A percentile compares a stretch with the other conserved stretches of the same genome.
These are phyloP conservation scores for Mormyrus proboscirostris DNA, from an alignment of 2,797 vertebrate species.

Conservation along the genomic window DNA sequence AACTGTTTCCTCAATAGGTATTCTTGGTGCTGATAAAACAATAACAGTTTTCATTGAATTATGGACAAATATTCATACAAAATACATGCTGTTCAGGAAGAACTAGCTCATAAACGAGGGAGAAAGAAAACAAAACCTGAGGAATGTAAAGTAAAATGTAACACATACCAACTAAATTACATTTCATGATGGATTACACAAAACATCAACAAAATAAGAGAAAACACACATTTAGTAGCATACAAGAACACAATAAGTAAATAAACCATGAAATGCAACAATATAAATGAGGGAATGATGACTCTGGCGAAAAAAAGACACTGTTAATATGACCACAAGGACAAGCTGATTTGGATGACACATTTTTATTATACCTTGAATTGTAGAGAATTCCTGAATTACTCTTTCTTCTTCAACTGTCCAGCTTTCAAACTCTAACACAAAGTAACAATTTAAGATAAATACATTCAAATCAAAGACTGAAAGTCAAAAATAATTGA, in stretches of 20 bases:
- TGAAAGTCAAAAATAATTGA: background rate
- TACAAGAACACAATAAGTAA: background rate
- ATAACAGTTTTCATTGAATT: conserved; percentile 22
- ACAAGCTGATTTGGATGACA: conserved; percentile 25
- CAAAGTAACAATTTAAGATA: conserved; percentile 41
- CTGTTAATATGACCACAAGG: conserved; percentile 15
- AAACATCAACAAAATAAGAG: background rate
- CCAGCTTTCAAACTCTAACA: conserved; percentile 57
- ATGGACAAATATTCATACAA: conserved; percentile 5
- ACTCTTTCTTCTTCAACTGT: conserved; percentile 47
- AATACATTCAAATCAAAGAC: background rate
- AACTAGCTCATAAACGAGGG: background rate
- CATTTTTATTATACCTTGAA: conserved; percentile 50
- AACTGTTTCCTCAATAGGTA: conserved; percentile 56
- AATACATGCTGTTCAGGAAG: background rate
- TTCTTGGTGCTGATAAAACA: conserved; percentile 46
- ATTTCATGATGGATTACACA: background rate
- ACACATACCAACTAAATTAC: background rate
- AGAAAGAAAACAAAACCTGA: background rate
- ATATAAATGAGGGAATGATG: background rate
- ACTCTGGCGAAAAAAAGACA: conserved; percentile 10
- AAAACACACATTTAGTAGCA: background rate
- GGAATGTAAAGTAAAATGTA: background rate
- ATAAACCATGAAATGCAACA: conserved; percentile 5
- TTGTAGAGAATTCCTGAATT: conserved; percentile 46